Evolutionary conservation across 2,888 invertebrate species (phyloP), one percentile per base, ranked within the genome.

Genomic region (Dastarcus helophoroides): DNA sequence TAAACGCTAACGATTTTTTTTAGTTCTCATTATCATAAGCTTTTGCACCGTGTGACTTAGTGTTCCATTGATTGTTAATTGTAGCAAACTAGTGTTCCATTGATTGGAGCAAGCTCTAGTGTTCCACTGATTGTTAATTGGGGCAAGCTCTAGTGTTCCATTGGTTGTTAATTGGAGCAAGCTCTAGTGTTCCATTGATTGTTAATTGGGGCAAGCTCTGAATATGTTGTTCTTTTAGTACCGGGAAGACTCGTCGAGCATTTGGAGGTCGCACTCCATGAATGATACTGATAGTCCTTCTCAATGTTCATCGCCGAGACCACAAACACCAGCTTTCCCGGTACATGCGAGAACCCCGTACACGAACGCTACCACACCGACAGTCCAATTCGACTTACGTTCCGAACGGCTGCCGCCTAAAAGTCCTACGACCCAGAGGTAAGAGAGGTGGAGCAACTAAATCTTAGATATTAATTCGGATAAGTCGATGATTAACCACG

Each of bases 271-370:
- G 32, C 67, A 68, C 44, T 71, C 72, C 24, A 64, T 64, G 38
- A 68, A 65, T 40, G 68, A 69, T 42, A 58, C 60, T 11, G 56
- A 56, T 3, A 62, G 72, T 50, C 73, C 76, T 25, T 62, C 65
- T 8, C 64, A 64, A 37, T 51, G 49, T 35, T 52, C 53, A 13
- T 54, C 54, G 14, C 52, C 61, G 23, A 71, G 86, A 36, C 85
- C 89, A 14, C 85, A 86, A 57, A 93, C 93, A 12, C 93, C 94
- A 23, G 84, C 85, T 32, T 94, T 94, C 68, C 93, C 94, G 36
- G 86, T 89, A 32, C 82, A 84, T 51, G 88, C 89, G 34, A 76
- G 86, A 48, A 90, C 89, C 4, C 90, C 89, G 8, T 78, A 76
- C 43, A 83, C 82, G 53, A 80, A 82, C 52, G 71, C 76, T 25